Conservation (phyloP, 92 coral and sea anemone genomes). For the Chrysogorgia sp. region DNA sequence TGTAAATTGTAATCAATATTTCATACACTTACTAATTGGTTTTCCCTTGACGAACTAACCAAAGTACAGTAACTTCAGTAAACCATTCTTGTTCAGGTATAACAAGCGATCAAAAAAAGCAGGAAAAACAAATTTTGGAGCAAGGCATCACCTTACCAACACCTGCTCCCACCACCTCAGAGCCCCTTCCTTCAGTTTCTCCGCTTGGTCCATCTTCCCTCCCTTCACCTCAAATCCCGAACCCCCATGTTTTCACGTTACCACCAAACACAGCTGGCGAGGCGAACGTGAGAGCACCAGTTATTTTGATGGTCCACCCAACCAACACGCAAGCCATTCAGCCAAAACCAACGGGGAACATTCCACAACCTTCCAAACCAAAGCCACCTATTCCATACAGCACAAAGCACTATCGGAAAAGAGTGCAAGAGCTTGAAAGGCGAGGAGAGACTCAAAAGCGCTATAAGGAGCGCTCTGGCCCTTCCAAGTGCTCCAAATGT, state of each 20-base stretch:
- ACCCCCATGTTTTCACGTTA: conserved; percentile 2
- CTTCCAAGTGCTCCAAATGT: conserved; percentile 43
- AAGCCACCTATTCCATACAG: conserved; percentile 7
- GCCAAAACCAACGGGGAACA: not conserved
- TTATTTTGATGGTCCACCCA: not conserved
- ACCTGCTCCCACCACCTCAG: not conserved
- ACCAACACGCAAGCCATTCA: no score
- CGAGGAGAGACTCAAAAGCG: conserved; percentile 4
- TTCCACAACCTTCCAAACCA: not conserved
- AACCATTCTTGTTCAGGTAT: no score
- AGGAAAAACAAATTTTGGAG: conserved; percentile 23
- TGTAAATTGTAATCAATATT: no score
- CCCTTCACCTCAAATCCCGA: not conserved
- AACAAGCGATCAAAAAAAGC: conserved; percentile 22
- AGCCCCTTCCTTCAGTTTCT: no score
- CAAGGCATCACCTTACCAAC: not conserved
- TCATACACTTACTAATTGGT: no score
- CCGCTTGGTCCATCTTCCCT: conserved; percentile 1
- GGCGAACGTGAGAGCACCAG: conserved; percentile 2
- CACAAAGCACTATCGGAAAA: conserved; percentile 43
- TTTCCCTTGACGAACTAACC: no score
- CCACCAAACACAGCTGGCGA: conserved; percentile 36
- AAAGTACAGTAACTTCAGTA: no score
- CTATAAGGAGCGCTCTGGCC: conserved; percentile 35
- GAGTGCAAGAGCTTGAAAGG: conserved; percentile 2